Evolutionary conservation across 92 coral and sea anemone species (phyloP), one percentile per base, ranked within the genome.

Genomic region (Parazoanthus atlanticus): DNA sequence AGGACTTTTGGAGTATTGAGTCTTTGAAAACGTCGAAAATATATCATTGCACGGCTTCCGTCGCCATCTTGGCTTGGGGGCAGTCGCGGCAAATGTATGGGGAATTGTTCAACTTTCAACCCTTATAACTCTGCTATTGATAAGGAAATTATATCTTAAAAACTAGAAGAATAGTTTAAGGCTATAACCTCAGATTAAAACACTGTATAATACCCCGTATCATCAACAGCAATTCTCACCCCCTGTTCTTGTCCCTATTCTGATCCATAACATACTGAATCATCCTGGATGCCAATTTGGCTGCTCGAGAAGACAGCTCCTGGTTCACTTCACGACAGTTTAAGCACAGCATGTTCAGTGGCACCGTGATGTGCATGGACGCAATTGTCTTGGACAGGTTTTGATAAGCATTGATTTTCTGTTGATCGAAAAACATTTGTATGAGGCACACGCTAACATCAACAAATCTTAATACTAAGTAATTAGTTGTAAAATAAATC

Each of bases 341-440:
- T 67, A 97, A 78, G 52, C 97, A 95, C 78, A 97, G 86, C 98
- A 97, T 95, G 89, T 97, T 97, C 56, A 97, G 89, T 36, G 99
- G 99, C 56, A 97, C 99, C 5, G 98, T 97, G 52, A 97, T 93
- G 86, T 97, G 94, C 41, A 97, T 93, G 2, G 95, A 96, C 28
- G 99, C 95, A 47, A 97, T 97, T 90, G 94, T 95, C 32, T 89
- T 90, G 58, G 99, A 93, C 13, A 97, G 93, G 33, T 76, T 94
- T 77, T 95, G 99, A 89, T 93, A 97, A 11, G 94, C 90, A 74
- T 97, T 93, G 69, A 97, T 97, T 93, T 94, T 97, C 99, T 96
- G 84, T 43, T 77, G 67, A 40, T 12, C 23, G 88, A 41, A 29
- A 61, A 25, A 36, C 79, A 41, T 84, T 31, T 16, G 40, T 12